Base-by-base conservation (phyloP, 2,797 vertebrate genomes). In the Catostomus latipinnis region DNA sequence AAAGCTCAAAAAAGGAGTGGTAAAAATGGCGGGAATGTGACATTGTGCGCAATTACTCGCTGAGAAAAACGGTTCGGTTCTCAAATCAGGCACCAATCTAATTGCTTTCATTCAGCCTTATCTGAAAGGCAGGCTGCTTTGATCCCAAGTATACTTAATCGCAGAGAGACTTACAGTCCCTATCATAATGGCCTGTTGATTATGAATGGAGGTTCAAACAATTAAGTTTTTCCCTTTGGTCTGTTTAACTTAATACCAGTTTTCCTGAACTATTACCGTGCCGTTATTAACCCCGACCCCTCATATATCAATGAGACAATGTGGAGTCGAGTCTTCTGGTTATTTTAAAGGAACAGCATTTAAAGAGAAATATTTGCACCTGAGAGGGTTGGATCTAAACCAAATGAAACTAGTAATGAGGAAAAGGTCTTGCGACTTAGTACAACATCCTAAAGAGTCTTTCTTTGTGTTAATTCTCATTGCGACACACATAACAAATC, bases 41-140 rank as follows among this genome's bases (percentile, higher is more conserved):
- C 78, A 78, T 86, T 81, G 87, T 71, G 46, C 66, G 34, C 66
- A 80, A 82, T 76, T 84, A 86, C 85, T 74, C 63, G 74, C 73
- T 74, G 78, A 86, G 80, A 82, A 84, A 84, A 87, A 85, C 78
- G 22, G 63, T 61, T 12, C 34, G 34, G 70, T 82, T 81, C 58
- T 14, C 76, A 76, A 82, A 88, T 85, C 82, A 77, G 84, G 76
- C 85, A 81, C 80, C 78, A 66, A 79, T 85, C 83, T 87, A 87
- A 88, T 88, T 86, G 81, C 81, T 83, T 75, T 74, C 78, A 85
- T 84, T 87, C 82, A 82, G 53, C 69, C 69, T 89, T 87, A 89
- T 89, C 85, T 87, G 50, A 82, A 82, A 72, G 66, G 65, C 84
- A 66, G 43, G 57, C 48, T 54, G 67, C 87, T 89, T 88, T 89